Evolutionary conservation across 2,113 vertebrate genomes (phyloP).

Genomic region (Pandion haliaetus): DNA sequence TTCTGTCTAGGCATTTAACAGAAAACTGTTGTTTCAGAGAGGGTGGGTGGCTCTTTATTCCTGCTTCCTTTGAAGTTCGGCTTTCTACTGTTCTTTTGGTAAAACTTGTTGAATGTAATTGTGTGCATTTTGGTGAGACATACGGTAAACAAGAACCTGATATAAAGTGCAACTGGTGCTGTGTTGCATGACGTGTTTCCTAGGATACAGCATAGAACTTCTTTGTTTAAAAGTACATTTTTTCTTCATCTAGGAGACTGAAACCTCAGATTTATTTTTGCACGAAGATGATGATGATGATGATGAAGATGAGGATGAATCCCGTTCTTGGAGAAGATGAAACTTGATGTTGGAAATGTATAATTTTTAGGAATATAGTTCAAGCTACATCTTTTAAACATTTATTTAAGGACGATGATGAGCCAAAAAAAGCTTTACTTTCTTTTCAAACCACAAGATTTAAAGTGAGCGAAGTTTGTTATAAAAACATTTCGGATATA

Average conservation of each 20-base stretch:
- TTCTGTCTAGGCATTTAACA: neutral
- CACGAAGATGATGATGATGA: constrained; percentile 95
- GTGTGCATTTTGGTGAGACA: neutral
- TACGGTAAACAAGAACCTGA: fast-evolving
- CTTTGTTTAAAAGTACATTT: neutral
- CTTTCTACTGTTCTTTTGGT: neutral
- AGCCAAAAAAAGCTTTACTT: constrained; percentile 80
- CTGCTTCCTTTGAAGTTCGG: neutral
- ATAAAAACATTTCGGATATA: constrained; percentile 60
- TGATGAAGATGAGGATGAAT: constrained; percentile 94
- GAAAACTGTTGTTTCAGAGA: neutral
- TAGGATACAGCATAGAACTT: neutral
- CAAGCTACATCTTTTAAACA: constrained; percentile 75
- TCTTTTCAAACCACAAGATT: constrained; percentile 70
- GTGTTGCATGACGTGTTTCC: fast-evolving
- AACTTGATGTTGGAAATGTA: constrained; percentile 71
- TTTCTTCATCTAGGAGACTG: constrained; percentile 80
- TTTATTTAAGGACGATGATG: constrained; percentile 82
- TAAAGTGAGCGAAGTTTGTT: constrained; percentile 69
- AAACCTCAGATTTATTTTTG: constrained; percentile 85
- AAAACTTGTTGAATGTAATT: fast-evolving
- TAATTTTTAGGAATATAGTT: constrained; percentile 79
- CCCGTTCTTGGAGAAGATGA: constrained; percentile 98
- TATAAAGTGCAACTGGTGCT: fast-evolving
- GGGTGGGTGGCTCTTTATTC: neutral